phyloP scores from a whole-genome alignment of 2,888 invertebrate genomes.

The Mechanitis mazaeus region DNA sequence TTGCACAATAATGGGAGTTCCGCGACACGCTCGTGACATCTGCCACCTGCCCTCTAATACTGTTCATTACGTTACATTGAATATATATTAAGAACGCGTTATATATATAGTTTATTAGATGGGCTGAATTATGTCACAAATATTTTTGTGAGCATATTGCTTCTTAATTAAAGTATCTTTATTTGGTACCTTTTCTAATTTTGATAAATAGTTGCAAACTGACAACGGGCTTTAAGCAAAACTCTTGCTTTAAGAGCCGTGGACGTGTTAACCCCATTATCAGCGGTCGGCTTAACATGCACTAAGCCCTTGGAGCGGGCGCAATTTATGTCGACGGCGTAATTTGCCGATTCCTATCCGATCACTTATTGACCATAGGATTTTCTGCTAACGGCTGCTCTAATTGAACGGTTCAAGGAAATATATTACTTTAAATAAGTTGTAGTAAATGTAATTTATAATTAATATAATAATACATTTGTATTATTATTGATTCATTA shows the following conservation, averaged over 20 bases:
- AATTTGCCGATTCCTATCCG: constrained; percentile 60
- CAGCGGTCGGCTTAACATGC: constrained; percentile 53
- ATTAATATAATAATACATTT: no score
- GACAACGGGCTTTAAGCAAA: constrained; percentile 28
- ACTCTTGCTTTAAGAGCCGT: constrained; percentile 55
- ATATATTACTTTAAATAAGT: background rate
- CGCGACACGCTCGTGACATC: constrained; percentile 38
- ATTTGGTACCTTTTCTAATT: background rate
- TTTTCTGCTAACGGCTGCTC: constrained; percentile 22
- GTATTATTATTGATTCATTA: no score
- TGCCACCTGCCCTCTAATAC: constrained; percentile 25
- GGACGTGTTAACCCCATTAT: constrained; percentile 70
- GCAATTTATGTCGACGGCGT: constrained; percentile 63
- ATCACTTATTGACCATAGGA: constrained; percentile 62
- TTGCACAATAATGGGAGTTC: constrained; percentile 55
- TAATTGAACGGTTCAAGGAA: background rate
- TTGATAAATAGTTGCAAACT: constrained; percentile 9
- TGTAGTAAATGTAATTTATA: no score
- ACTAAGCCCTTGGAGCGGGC: constrained; percentile 56
- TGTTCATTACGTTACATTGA: background rate
- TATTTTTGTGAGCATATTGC: no score
- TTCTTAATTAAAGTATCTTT: no score
- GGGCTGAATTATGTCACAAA: no score
- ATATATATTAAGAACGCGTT: background rate
- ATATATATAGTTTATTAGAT: no score